Conservation (phyloP, 1,140 invertebrate species). For the Plutomurus gul region DNA sequence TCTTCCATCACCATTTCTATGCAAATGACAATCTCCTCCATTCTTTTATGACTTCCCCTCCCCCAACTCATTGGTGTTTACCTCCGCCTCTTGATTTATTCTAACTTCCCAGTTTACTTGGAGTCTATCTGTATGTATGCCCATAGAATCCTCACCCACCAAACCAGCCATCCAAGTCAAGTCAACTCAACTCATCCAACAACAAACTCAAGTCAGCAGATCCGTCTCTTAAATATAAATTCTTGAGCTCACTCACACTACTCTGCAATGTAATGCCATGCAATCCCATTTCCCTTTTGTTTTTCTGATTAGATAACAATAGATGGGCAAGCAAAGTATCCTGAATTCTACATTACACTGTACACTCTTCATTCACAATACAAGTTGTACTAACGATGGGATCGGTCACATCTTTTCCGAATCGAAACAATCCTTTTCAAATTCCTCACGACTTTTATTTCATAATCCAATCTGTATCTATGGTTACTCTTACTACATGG, state of each 20-base stretch:
- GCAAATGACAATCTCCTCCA: conserved; percentile 47
- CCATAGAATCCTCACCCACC: neutral
- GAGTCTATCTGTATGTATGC: conserved; percentile 4
- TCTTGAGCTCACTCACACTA: conserved; percentile 27
- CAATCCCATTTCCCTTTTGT: conserved; percentile 28
- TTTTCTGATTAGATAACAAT: conserved; percentile 30
- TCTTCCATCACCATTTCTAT: conserved; percentile 50
- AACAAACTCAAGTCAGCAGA: conserved; percentile 28
- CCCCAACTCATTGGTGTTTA: conserved; percentile 44
- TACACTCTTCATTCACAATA: neutral
- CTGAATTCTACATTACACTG: neutral
- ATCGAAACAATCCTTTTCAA: too few species aligned
- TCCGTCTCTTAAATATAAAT: conserved; percentile 30
- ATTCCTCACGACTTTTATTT: too few species aligned
- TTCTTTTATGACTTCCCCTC: conserved; percentile 45
- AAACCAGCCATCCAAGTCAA: conserved; percentile 11
- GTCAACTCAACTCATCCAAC: conserved; percentile 23
- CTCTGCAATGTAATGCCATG: conserved; percentile 18
- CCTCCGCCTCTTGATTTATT: conserved; percentile 47
- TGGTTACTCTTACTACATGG: too few species aligned
- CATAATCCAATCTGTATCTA: too few species aligned
- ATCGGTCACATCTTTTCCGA: too few species aligned
- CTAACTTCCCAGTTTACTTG: conserved; percentile 12
- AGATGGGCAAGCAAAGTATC: conserved; percentile 13
- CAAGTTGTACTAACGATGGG: too few species aligned